Base-by-base conservation (phyloP, 2,113 vertebrate species). In the Nothobranchius kuhntae region DNA sequence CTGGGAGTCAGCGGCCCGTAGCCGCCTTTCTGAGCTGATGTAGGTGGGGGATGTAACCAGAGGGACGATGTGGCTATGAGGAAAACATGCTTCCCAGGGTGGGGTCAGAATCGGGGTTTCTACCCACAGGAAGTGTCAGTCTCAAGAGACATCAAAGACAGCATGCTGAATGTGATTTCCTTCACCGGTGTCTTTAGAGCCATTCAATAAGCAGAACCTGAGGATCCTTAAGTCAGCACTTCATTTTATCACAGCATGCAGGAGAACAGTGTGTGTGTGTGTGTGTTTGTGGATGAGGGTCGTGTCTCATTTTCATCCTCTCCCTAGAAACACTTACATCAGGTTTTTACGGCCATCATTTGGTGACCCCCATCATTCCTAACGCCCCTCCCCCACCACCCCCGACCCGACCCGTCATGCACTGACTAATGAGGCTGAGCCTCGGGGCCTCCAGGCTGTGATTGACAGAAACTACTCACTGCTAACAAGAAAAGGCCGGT, bases 391-490 rank as follows among this genome's bases (percentile, higher is more conserved):
- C 53, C 21, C 2, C 10, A 9, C 15, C 55, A 24, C 52, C 13
- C 10, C 55, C 9, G 3, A 15, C 80, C 61, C 64, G 62, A 40
- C 60, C 78, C 66, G 57, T 53, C 77, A 71, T 13, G 26, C 66
- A 61, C 42, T 53, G 64, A 80, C 77, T 84, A 82, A 88, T 81
- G 82, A 88, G 69, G 36, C 52, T 7, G 55, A 60, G 69, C 82
- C 82, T 72, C 62, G 9, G 5, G 80, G 83, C 81, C 64, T 54
- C 60, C 38, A 8, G 3, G 36, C 9, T 1, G 24, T 77, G 85
- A 89, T 46, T 86, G 86, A 87, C 86, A 84, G 79, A 63, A 80
- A 65, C 55, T 59, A 62, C 67, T 63, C 79, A 80, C 69, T 52
- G 26, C 70, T 61, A 73, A 78, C 63, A 75, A 78, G 77, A 60